phyloP scores from a whole-genome alignment of 2,888 invertebrate genomes.

The Rhogogaster chlorosoma region DNA sequence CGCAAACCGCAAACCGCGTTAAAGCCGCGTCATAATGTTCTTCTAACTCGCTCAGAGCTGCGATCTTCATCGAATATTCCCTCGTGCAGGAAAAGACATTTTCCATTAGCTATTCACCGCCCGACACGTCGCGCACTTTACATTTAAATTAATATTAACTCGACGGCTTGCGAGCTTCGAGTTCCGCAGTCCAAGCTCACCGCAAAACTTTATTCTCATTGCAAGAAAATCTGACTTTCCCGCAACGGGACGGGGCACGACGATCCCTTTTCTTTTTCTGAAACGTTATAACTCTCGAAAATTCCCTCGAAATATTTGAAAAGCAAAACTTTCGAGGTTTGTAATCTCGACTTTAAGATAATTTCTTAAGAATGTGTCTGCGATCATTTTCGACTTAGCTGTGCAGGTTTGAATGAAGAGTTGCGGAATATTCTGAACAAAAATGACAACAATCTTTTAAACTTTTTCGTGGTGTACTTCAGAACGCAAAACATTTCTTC shows the following conservation, averaged over 20 bases:
- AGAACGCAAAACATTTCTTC: too few species aligned
- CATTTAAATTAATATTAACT: slow-evolving; percentile 35
- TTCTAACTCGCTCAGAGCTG: not conserved
- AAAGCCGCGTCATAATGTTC: not conserved
- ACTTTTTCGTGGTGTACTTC: too few species aligned
- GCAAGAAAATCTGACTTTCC: slow-evolving; percentile 8
- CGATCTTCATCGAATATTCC: slow-evolving; percentile 14
- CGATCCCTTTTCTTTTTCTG: not conserved
- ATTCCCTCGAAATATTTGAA: not conserved
- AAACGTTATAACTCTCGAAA: not conserved
- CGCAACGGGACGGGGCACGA: not conserved
- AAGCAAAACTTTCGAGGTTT: too few species aligned
- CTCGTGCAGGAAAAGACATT: not conserved
- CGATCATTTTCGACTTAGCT: too few species aligned
- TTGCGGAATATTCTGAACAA: too few species aligned
- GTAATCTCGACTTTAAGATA: too few species aligned
- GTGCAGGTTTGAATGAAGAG: too few species aligned
- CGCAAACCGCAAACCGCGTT: not conserved
- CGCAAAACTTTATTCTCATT: not conserved
- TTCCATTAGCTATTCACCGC: not conserved
- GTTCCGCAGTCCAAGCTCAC: not conserved
- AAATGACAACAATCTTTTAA: too few species aligned
- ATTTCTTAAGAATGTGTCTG: too few species aligned
- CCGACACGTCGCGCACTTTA: slow-evolving; percentile 7
- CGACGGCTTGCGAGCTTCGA: not conserved